These are phyloP conservation scores for Grammomys surdaster DNA, from an alignment of 2,113 vertebrate species.

Conservation along the genomic window DNA sequence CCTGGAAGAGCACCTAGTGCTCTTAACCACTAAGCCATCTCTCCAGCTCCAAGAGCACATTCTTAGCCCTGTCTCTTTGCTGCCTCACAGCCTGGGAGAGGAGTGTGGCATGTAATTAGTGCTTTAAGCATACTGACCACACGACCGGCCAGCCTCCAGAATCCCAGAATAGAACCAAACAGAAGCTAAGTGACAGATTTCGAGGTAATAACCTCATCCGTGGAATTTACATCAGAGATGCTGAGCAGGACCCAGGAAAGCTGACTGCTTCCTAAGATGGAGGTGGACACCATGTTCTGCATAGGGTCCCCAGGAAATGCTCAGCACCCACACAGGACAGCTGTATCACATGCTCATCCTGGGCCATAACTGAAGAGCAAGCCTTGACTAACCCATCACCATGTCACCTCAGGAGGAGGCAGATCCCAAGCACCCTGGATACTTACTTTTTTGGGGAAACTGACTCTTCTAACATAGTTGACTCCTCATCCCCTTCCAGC, in stretches of 20 bases:
- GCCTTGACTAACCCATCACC: neutral
- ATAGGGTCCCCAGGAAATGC: neutral
- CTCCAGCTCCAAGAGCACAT: neutral
- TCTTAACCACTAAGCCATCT: neutral
- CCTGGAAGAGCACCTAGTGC: neutral
- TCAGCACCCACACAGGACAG: neutral
- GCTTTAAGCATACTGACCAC: neutral
- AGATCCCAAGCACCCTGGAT: neutral
- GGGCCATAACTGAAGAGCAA: neutral
- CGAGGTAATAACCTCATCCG: neutral
- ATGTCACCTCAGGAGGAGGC: neutral
- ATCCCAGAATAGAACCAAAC: neutral
- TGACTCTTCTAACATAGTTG: slow-evolving; percentile 99
- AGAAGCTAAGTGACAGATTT: neutral
- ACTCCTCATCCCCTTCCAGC: slow-evolving; percentile 98
- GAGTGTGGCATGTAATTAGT: fast-evolving
- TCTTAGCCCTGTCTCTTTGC: neutral
- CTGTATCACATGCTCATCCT: neutral
- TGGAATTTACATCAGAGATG: neutral
- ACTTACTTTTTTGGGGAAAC: slow-evolving; percentile 98
- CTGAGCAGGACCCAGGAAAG: neutral
- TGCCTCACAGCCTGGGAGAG: neutral
- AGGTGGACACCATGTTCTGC: neutral
- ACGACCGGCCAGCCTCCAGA: too few relatives aligned
- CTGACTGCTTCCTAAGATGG: neutral